These are phyloP conservation scores for Cynoglossus semilaevis DNA, from an alignment of 2,113 vertebrate species.

Conservation along the genomic window DNA sequence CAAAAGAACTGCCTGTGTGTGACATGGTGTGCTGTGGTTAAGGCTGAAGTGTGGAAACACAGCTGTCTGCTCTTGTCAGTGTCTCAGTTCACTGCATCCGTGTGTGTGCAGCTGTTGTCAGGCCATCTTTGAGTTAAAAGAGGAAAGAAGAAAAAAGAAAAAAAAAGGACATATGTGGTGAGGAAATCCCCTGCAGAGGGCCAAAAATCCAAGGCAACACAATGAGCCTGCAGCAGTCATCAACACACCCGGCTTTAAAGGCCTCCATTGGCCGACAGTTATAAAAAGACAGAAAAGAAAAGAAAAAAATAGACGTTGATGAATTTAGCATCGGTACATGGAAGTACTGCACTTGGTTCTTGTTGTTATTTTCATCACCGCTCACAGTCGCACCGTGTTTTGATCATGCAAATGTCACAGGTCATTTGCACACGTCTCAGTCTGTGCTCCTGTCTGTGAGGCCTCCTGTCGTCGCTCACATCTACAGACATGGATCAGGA, in stretches of 20 bases:
- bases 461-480: too few relatives aligned
- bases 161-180: conserved; percentile 55
- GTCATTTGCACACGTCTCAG: too few relatives aligned
- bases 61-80: conserved; percentile 36
- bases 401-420: too few relatives aligned
- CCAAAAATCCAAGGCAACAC: conserved; percentile 69
- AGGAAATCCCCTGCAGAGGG: conserved; percentile 79
- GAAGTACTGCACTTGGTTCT: too few relatives aligned
- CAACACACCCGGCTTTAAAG: conserved; percentile 53
- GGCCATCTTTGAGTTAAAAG: conserved; percentile 76
- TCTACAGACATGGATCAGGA: background rate
- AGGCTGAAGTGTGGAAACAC: conserved; percentile 11
- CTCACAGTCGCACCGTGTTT: too few relatives aligned
- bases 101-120: conserved; percentile 73
- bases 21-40: background rate
- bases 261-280: conserved; percentile 57
- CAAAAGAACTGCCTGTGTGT: background rate
- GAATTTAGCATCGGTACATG: too few relatives aligned
- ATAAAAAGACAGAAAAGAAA: conserved; percentile 26
- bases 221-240: conserved; percentile 50
- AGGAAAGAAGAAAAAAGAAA: conserved; percentile 73
- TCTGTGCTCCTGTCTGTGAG: too few relatives aligned
- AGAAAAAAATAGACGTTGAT: too few relatives aligned
- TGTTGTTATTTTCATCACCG: too few relatives aligned
- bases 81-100: conserved; percentile 52